Base-by-base conservation (phyloP, 2,113 vertebrate genomes). In the Halichoeres trimaculatus region DNA sequence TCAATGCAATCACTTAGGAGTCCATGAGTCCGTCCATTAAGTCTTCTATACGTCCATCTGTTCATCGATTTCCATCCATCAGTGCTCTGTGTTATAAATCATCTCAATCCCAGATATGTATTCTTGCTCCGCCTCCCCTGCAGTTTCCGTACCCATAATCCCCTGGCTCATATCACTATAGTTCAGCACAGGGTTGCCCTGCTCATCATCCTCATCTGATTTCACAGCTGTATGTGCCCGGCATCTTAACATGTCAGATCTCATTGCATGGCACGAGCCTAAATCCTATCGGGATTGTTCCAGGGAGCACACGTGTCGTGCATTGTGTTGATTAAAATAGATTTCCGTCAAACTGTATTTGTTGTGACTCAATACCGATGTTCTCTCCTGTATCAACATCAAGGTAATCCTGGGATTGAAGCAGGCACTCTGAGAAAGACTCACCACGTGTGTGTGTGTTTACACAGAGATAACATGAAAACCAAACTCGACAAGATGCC, bases 221-320 rank as follows among this genome's bases (percentile, higher is more conserved):
- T 85, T 84, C 83, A 67, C 82, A 78, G 83, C 74, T 79, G 80
- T 54, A 70, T 73, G 74, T 76, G 80, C 56, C 60, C 47, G 8
- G 34, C 71, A 75, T 81, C 84, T 74, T 65, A 79, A 80, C 64
- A 56, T 69, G 63, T 80, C 72, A 66, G 47, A 70, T 86, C 64
- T 74, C 76, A 85, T 87, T 34, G 51, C 56, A 65, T 8, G 60
- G 56, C 22, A 23, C 3, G 36, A 43, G 30, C 57, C 63, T 76
- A 83, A 88, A 87, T 87, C 86, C 84, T 53, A n/a, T 74, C n/a
- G 57, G 70, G 81, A 81, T 80, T 64, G 78, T 84, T 85, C 66
- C 40, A 61, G 74, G 64, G 74, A 76, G 74, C 58, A 61, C 51
- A 70, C 34, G 43, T 67, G 67, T 86, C 30, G 38, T 81, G 73